These are phyloP conservation scores for Gari tellinella DNA, from an alignment of 2,888 invertebrate genomes.

Conservation along the genomic window DNA sequence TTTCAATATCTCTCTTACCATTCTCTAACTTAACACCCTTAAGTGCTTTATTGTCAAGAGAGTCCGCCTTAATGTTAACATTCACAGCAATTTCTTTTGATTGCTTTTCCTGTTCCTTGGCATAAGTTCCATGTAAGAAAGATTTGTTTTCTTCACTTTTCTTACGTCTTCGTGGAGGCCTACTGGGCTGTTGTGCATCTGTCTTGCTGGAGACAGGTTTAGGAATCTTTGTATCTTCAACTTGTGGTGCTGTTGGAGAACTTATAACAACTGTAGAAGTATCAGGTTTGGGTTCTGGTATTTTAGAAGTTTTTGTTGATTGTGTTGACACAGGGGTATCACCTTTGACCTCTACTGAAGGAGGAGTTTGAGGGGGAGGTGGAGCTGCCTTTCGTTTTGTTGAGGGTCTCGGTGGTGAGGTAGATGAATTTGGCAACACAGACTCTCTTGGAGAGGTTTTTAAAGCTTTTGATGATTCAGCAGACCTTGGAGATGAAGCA, in stretches of 20 bases:
- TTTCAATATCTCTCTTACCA: constrained; percentile 7
- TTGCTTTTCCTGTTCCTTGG: constrained; percentile 38
- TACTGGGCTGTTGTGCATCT: constrained; percentile 39
- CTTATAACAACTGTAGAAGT: background rate
- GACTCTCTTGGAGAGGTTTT: constrained; percentile 9
- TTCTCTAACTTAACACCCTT: background rate
- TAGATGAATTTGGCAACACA: constrained; percentile 40
- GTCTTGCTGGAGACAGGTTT: constrained; percentile 24
- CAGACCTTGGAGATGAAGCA: constrained; percentile 51
- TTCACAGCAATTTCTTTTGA: constrained; percentile 27
- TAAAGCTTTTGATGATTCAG: constrained; percentile 1
- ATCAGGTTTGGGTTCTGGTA: background rate
- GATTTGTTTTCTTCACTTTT: constrained; percentile 52
- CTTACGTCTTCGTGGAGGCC: constrained; percentile 61
- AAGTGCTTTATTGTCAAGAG: constrained; percentile 1
- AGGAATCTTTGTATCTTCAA: constrained; percentile 26
- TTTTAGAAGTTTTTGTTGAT: background rate
- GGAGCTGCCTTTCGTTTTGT: constrained; percentile 72
- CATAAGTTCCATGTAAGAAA: constrained; percentile 47
- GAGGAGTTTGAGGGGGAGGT: constrained; percentile 56
- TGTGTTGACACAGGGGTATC: background rate
- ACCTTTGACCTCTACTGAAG: background rate
- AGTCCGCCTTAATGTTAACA: constrained; percentile 22
- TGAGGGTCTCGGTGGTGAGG: constrained; percentile 58
- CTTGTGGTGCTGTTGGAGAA: background rate